Conservation (phyloP, 2,888 invertebrate species). For the Epistrophella euchroma region DNA sequence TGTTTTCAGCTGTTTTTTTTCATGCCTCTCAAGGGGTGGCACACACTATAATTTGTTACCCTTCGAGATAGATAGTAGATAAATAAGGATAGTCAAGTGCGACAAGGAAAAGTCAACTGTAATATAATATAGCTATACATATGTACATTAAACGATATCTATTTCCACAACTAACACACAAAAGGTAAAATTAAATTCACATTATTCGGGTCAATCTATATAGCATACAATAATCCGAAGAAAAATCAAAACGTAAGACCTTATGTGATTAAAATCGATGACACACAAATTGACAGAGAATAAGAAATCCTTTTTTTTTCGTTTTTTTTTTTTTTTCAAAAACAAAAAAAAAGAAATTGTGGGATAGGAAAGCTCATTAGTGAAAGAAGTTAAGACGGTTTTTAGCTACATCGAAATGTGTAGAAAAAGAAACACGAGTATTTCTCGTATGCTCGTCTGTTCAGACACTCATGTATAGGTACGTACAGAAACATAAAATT, state of each 20-base stretch:
- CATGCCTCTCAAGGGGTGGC: slow-evolving; percentile 15
- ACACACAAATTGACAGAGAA: slow-evolving; percentile 31
- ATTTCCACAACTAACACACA: slow-evolving; percentile 16
- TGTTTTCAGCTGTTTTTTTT: slow-evolving; percentile 60
- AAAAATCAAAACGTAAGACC: slow-evolving; percentile 20
- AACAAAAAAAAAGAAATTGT: slow-evolving; percentile 21
- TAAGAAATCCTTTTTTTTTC: slow-evolving; percentile 26
- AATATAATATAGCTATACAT: slow-evolving; percentile 11
- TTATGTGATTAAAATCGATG: slow-evolving; percentile 59
- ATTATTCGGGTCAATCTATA: slow-evolving; percentile 69
- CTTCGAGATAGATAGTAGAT: neutral
- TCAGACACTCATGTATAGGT: slow-evolving; percentile 31
- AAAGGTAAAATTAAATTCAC: slow-evolving; percentile 66
- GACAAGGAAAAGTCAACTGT: slow-evolving; percentile 19
- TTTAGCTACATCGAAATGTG: neutral
- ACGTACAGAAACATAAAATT: slow-evolving; percentile 18
- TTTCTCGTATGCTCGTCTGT: slow-evolving; percentile 11
- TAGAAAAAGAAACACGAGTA: neutral
- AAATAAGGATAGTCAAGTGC: slow-evolving; percentile 8
- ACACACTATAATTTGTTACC: slow-evolving; percentile 65
- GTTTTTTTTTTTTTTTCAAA: neutral
- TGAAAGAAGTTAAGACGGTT: slow-evolving; percentile 22
- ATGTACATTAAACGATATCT: slow-evolving; percentile 59
- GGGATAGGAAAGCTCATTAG: slow-evolving; percentile 31
- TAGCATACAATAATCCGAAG: neutral